phyloP scores from a whole-genome alignment of 2,113 vertebrate genomes.

The Zosterops japonicus region DNA sequence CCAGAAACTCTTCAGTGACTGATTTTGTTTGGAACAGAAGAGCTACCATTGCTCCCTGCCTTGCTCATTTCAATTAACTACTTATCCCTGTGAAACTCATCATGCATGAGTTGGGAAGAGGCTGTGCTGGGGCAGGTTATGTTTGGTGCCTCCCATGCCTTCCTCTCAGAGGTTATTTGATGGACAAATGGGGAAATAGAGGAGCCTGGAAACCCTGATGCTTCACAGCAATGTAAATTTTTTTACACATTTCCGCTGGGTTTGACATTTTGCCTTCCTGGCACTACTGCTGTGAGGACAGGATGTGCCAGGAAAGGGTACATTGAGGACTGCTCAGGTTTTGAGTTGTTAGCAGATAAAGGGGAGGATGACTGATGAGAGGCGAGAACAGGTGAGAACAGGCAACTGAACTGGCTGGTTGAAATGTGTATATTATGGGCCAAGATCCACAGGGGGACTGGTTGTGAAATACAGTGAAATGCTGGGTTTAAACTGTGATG shows the following conservation, averaged over 20 bases:
- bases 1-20: neutral
- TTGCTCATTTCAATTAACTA: neutral
- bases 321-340: neutral
- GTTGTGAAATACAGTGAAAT: neutral
- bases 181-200: neutral
- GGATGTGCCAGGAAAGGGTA: neutral
- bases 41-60: neutral
- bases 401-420: neutral
- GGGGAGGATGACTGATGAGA: neutral
- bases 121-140: neutral
- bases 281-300: neutral
- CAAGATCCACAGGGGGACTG: neutral
- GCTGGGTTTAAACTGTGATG: neutral
- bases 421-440: neutral
- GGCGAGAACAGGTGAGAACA: neutral
- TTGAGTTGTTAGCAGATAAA: neutral
- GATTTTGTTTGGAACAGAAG: neutral
- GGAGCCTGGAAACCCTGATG: neutral
- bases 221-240: neutral
- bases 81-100: rapidly evolving
- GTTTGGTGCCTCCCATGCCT: neutral
- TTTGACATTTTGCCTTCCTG: neutral
- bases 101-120: neutral
- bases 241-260: neutral
- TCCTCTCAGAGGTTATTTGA: neutral